A percentile compares a stretch with the other conserved stretches of the same genome.
Conservation (phyloP, 35 echinoderm and acorn worm species). For the Stichopus chloronotus region DNA sequence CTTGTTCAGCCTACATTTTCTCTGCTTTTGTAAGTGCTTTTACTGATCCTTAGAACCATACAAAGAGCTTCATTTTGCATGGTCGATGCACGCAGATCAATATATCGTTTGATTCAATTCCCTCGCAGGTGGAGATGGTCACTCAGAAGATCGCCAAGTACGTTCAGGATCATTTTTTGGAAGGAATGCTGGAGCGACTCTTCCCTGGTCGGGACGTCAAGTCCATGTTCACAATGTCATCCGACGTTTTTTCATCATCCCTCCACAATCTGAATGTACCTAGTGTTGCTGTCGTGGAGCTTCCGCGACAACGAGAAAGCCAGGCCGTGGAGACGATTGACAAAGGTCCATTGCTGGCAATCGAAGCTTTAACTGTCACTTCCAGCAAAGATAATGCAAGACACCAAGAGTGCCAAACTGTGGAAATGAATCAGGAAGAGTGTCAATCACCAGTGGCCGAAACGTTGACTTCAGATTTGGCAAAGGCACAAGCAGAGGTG, state of each 20-base stretch:
- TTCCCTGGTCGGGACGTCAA: not conserved
- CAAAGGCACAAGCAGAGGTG: not conserved
- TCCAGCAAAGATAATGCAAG: not conserved
- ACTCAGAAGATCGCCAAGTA: conserved; percentile 10
- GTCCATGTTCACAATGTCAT: conserved; percentile 29
- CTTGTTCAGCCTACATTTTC: too few relatives aligned
- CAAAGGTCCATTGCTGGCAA: not conserved
- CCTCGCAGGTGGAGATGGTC: not conserved
- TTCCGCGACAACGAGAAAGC: too few relatives aligned
- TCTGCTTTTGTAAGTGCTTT: too few relatives aligned
- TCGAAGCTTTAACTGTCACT: not conserved
- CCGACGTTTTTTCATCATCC: not conserved
- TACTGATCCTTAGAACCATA: too few relatives aligned
- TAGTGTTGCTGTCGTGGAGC: too few relatives aligned
- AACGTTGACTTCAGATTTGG: not conserved
- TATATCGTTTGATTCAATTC: too few relatives aligned
- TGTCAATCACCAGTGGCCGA: not conserved
- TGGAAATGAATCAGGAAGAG: not conserved
- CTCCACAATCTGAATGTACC: not conserved
- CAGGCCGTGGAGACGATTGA: too few relatives aligned
- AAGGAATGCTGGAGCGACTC: conserved; percentile 7
- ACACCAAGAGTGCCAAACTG: not conserved
- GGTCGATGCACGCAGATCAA: too few relatives aligned
- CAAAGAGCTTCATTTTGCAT: too few relatives aligned
- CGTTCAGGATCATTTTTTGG: conserved; percentile 47